A percentile compares a stretch with the other conserved stretches of the same genome.
Evolutionary conservation across 2,888 invertebrate genomes (phyloP).

Genomic region (Epirrhoe tristata): DNA sequence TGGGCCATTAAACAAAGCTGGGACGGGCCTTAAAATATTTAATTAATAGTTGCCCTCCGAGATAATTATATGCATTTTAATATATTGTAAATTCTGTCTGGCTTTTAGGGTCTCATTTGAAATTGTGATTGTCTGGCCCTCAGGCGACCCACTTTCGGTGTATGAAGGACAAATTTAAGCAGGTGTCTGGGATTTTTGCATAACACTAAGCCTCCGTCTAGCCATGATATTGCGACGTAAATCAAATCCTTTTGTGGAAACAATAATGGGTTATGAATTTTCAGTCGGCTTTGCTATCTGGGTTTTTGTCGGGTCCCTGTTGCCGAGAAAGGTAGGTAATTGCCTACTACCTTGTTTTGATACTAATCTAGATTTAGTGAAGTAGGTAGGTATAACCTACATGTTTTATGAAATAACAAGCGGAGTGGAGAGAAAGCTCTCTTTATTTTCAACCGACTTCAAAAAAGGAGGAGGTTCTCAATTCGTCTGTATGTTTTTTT

Average conservation of each 20-base stretch:
- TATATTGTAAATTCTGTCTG: constrained; percentile 58
- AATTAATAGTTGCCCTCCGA: constrained; percentile 35
- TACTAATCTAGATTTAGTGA: too few relatives aligned
- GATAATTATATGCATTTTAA: constrained; percentile 60
- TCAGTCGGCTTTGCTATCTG: constrained; percentile 27
- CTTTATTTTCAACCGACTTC: too few relatives aligned
- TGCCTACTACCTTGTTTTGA: neutral
- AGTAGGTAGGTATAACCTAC: too few relatives aligned
- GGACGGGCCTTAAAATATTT: constrained; percentile 34
- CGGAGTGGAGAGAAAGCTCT: too few relatives aligned
- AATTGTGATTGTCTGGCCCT: constrained; percentile 82
- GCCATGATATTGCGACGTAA: constrained; percentile 57
- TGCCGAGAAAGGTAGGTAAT: constrained; percentile 2
- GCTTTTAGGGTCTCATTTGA: constrained; percentile 74
- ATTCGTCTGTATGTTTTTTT: too few relatives aligned
- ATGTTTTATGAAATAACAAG: too few relatives aligned
- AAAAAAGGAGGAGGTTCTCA: too few relatives aligned
- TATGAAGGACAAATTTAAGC: constrained; percentile 73
- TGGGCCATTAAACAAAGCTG: constrained; percentile 34
- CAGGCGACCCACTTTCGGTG: constrained; percentile 77
- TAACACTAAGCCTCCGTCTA: constrained; percentile 75
- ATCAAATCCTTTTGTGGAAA: constrained; percentile 42
- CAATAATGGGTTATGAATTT: constrained; percentile 33
- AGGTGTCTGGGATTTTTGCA: constrained; percentile 77
- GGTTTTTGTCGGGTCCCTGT: constrained; percentile 16